Base-by-base conservation (phyloP, 2,888 invertebrate species). In the Orchestes rusci region DNA sequence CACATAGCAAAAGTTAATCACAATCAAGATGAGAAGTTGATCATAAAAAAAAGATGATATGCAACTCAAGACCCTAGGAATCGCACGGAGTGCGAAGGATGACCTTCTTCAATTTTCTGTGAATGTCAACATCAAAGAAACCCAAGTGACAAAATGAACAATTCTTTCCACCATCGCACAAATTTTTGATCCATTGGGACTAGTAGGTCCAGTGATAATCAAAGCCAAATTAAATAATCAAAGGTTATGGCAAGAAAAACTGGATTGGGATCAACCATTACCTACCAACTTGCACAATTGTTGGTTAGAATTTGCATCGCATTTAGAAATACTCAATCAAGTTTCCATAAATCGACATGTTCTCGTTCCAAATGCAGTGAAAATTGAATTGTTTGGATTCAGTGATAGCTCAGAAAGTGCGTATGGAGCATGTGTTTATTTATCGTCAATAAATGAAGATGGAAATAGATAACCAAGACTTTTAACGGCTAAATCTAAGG, bases 401-500 rank as follows among this genome's bases (percentile, higher is more conserved):
- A 42, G 44, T 16, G 53, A 58, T 32, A 48, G 51, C n/a, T 52
- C 49, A 2, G 45, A 51, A 39, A 43, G 33, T 13, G 55, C 56
- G 0, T 59, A 58, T 33, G 57, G 56, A 2, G 55, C 53, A 2
- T 54, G 55, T 19, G 39, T 59, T 4, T 60, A 59, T 43, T 12
- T 59, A 13, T 16, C 49, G 23, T 43, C 54, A 18, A 37, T 32
- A 15, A 33, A 51, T 37, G 23, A 16, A 12, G 5, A 17, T 13
- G 42, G 34, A 16, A 29, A 43, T 5, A n/a, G 12, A 16, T 15
- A 29, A 2, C 27, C 38, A 12, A 28, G 44, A 16, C 41, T 59
- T 16, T 34, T 59, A 29, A 53, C 53, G 16, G 45, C 56, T 1
- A 59, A 58, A 52, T 57, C 56, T n/a, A 51, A 52, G 12, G 57